These are phyloP conservation scores for Microcebus lehilahytsara DNA, from an alignment of 2,113 vertebrate genomes.

Conservation along the genomic window DNA sequence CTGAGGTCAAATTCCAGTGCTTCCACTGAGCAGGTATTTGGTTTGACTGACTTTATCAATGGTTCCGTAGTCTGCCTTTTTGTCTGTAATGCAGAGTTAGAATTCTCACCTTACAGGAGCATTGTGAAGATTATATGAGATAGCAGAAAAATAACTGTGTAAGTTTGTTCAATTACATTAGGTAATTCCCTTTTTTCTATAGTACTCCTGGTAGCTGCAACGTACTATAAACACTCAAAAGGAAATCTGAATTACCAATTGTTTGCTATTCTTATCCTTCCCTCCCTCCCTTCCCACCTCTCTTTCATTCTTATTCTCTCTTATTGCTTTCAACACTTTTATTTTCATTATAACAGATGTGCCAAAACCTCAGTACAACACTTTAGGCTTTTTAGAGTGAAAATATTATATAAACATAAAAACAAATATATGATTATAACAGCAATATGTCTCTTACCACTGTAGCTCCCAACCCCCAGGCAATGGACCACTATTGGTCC, in stretches of 20 bases:
- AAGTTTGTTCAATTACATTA: neutral
- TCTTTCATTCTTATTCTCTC: neutral
- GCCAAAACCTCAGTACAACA: neutral
- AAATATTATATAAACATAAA: constrained; percentile 32
- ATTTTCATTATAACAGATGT: constrained; percentile 37
- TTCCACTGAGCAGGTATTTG: neutral
- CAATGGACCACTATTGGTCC: no score
- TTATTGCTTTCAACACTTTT: neutral
- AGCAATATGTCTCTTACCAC: constrained; percentile 12
- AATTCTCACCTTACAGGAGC: neutral
- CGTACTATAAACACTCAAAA: neutral
- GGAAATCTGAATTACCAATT: neutral
- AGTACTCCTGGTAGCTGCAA: neutral
- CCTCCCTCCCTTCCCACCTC: neutral
- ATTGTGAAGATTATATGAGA: neutral
- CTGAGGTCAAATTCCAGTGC: neutral
- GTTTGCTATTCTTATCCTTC: neutral
- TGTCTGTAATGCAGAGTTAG: neutral
- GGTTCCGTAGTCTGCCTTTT: neutral
- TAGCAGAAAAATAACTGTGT: neutral
- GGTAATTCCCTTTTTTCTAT: neutral
- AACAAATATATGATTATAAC: constrained; percentile 38
- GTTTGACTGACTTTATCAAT: neutral
- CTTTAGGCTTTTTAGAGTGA: constrained; percentile 15
- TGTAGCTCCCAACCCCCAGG: no score